phyloP scores from a whole-genome alignment of 2,113 vertebrate genomes.

The Azemiops feae region DNA sequence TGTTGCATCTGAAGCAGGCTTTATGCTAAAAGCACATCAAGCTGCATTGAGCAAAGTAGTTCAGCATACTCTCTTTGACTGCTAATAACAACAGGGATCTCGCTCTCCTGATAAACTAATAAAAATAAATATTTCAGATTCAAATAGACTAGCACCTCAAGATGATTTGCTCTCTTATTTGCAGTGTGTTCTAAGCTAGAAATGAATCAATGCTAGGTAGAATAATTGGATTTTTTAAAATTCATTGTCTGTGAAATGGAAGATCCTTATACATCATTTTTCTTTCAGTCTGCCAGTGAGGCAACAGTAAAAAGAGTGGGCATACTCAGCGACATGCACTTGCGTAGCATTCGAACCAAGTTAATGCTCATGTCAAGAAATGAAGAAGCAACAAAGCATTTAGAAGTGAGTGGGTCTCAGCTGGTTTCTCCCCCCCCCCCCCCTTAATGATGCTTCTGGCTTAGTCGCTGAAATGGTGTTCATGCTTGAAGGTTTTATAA shows the following conservation, averaged over 20 bases:
- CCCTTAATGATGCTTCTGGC: background rate
- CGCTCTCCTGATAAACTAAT: background rate
- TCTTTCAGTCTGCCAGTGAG: conserved; percentile 77
- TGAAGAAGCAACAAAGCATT: conserved; percentile 82
- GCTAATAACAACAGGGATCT: background rate
- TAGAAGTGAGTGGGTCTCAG: conserved; percentile 71
- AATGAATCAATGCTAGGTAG: background rate
- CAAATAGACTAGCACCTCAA: background rate
- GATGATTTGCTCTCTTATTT: background rate
- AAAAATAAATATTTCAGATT: background rate
- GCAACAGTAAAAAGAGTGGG: conserved; percentile 82
- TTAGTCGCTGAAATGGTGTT: background rate
- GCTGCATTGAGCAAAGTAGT: background rate
- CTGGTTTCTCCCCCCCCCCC: background rate
- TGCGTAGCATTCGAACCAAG: conserved; percentile 82
- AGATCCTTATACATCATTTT: conserved; percentile 7
- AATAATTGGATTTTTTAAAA: background rate
- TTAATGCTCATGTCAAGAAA: conserved; percentile 84
- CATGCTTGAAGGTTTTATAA: background rate
- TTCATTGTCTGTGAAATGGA: background rate
- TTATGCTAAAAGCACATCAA: background rate
- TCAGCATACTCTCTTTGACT: background rate
- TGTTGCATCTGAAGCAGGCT: background rate
- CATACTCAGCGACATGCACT: conserved; percentile 83
- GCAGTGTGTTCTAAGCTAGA: background rate